Percentiles rank a stretch among this genome's conserved stretches.
phyloP scores from a whole-genome alignment of 1,140 invertebrate species.

The Hylaeus anthracinus region DNA sequence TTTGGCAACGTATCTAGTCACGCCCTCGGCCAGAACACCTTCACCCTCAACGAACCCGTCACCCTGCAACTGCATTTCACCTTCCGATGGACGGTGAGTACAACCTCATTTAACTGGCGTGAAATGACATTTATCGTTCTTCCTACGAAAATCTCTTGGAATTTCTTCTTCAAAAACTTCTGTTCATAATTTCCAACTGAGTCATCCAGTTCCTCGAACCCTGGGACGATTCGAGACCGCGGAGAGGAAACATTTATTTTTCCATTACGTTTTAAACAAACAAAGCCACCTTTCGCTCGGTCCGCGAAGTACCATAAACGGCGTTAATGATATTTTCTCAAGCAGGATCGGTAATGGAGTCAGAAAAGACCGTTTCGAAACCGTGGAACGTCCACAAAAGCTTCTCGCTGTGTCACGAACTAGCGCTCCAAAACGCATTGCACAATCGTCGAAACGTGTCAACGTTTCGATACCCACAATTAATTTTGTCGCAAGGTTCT shows the following conservation, averaged over 20 bases:
- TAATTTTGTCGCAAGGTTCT: background rate
- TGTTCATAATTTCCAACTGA: background rate
- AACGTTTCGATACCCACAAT: background rate
- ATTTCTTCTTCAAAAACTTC: too few relatives aligned
- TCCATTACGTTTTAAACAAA: slow-evolving; percentile 24
- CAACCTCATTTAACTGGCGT: background rate
- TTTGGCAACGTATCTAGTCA: slow-evolving; percentile 93
- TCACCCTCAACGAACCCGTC: slow-evolving; percentile 91
- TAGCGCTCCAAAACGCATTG: background rate
- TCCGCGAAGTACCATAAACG: slow-evolving; percentile 27
- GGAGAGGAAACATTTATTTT: slow-evolving; percentile 13
- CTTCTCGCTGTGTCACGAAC: background rate
- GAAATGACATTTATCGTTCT: too few relatives aligned
- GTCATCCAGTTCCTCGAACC: slow-evolving; percentile 13
- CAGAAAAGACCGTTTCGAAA: background rate
- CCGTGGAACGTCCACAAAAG: background rate
- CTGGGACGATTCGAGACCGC: background rate
- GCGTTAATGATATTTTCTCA: slow-evolving; percentile 39
- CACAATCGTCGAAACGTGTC: background rate
- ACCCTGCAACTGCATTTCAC: slow-evolving; percentile 92
- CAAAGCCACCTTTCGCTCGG: background rate
- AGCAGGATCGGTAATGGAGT: background rate
- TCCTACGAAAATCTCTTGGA: background rate
- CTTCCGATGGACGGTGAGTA: slow-evolving; percentile 94
- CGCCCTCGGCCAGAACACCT: slow-evolving; percentile 92